Evolutionary conservation across 2,888 invertebrate genomes (phyloP).

Genomic region (Adelphocoris suturalis): DNA sequence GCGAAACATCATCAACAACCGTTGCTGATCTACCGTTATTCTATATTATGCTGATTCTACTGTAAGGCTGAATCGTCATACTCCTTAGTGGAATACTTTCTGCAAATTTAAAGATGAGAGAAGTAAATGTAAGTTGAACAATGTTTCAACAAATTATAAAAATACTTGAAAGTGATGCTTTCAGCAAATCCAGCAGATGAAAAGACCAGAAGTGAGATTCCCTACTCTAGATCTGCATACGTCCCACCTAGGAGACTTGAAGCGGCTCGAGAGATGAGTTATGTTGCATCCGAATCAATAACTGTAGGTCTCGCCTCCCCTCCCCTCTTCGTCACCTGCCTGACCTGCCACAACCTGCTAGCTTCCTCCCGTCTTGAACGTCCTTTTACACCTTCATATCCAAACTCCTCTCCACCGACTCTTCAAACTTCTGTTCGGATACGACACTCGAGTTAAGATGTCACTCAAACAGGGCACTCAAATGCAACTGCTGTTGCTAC

Average conservation of each 20-base stretch:
- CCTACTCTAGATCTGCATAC: not conserved
- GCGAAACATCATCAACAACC: no score
- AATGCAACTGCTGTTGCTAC: not conserved
- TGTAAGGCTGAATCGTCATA: no score
- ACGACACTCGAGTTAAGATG: not conserved
- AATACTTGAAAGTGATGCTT: no score
- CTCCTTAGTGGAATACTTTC: no score
- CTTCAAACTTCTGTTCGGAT: not conserved
- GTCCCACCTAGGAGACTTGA: conserved; percentile 10
- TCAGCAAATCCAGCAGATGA: no score
- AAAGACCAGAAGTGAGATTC: no score
- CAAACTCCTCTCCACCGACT: not conserved
- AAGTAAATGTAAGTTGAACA: no score
- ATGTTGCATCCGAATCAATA: conserved; percentile 62
- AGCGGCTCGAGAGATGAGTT: conserved; percentile 46
- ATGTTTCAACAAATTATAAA: no score
- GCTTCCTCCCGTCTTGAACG: conserved; percentile 3
- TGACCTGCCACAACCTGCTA: conserved; percentile 30
- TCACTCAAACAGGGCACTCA: not conserved
- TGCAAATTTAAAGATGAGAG: no score
- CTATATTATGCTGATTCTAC: no score
- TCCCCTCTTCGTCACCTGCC: conserved; percentile 28
- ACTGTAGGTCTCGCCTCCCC: conserved; percentile 49
- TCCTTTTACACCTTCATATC: conserved; percentile 19
- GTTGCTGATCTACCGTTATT: no score